Evolutionary conservation across 2,113 vertebrate species (phyloP).

Genomic region (Aplodontia rufa): DNA sequence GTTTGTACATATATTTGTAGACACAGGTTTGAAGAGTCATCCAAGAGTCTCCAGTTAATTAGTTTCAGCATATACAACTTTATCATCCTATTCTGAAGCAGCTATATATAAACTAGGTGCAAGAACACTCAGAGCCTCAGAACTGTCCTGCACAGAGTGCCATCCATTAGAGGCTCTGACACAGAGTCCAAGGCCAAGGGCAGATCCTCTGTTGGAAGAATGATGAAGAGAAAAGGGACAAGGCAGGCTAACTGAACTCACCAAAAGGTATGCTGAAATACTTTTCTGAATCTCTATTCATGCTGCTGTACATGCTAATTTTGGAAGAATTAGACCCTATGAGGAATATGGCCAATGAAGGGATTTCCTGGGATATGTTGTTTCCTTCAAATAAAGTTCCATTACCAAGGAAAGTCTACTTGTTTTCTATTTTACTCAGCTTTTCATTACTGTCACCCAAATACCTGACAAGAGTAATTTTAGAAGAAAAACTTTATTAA

Average conservation of each 20-base stretch:
- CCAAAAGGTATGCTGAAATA: not conserved
- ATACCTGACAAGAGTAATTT: no score
- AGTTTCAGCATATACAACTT: not conserved
- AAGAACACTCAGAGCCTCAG: accelerated
- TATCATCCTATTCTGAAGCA: not conserved
- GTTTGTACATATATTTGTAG: not conserved
- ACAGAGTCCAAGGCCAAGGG: not conserved
- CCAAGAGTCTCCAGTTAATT: not conserved
- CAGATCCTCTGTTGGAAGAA: not conserved
- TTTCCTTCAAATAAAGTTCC: not conserved
- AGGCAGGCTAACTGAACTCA: not conserved
- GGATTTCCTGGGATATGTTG: not conserved
- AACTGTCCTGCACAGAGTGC: not conserved
- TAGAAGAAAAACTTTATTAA: no score
- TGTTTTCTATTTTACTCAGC: no score
- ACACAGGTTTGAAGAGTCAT: not conserved
- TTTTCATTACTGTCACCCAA: no score
- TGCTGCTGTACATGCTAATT: no score
- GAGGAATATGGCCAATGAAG: not conserved
- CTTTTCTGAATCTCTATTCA: not conserved
- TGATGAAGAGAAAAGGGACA: not conserved
- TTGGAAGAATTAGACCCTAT: not conserved
- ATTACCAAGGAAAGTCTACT: not conserved
- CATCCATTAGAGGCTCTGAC: accelerated
- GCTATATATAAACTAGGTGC: not conserved